Evolutionary conservation across 2,797 vertebrate genomes (phyloP), one percentile per base, ranked within the genome.

Genomic region (Hipposideros larvatus): DNA sequence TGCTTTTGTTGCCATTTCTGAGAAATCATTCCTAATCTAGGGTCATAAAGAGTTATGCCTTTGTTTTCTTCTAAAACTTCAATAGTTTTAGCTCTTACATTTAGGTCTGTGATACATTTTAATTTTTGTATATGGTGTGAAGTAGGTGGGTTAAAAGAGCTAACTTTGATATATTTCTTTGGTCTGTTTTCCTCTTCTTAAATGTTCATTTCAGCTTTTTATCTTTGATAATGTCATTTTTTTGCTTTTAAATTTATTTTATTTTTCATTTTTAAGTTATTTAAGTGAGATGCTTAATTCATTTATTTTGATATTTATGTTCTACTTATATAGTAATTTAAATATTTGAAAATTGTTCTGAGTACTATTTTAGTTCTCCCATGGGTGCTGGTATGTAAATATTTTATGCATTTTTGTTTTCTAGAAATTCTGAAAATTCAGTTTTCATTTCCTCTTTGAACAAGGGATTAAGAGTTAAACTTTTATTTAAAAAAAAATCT

Each of bases 321-420:
- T 85, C 87, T 89, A 26, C 53, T 89, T 83, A 16, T 83, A 55
- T 53, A 70, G 21, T 74, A 83, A 83, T 48, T 78, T 91, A 70
- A 90, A 31, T 74, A 92, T 79, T 84, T 86, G 73, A 89, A n/a
- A 48, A 86, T 74, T 89, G 9, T 37, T 73, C 57, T 70, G 65
- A 94, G 24, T 51, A 61, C 24, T 92, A 59, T 90, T 83, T 77
- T 86, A 89, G 22, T 66, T 90, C 8, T 24, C 19, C 37, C 15
- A 3, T 46, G 78, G 22, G 3, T 78, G 7, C 48, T 37, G 19
- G 15, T 59, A 43, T 48, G 46, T 87, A 79, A 88, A 46, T 46
- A 75, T 70, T 92, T 79, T 92, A 74, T 26, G 34, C 3, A 34
- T 53, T 66, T 37, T 85, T 89, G 5, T 85, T 73, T 85, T 79